Conservation (phyloP, 2,888 invertebrate species). For the Sialis lutaria region DNA sequence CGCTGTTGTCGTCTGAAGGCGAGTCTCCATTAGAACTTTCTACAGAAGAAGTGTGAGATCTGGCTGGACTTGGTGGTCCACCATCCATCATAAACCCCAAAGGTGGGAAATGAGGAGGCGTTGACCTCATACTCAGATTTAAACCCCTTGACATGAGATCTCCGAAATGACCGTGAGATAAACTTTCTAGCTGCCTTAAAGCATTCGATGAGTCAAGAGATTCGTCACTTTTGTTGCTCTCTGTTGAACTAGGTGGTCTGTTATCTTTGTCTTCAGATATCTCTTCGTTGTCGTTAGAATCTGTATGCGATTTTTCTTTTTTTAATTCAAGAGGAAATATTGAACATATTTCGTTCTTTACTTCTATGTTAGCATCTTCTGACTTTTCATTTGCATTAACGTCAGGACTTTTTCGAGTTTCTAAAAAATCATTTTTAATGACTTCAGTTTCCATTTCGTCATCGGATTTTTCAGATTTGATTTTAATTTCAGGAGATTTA, state of each 20-base stretch:
- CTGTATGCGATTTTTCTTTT: slow-evolving; percentile 20
- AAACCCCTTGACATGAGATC: slow-evolving; percentile 27
- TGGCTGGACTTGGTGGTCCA: slow-evolving; percentile 39
- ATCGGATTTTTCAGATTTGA: not conserved
- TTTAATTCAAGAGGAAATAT: slow-evolving; percentile 24
- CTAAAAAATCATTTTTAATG: slow-evolving; percentile 20
- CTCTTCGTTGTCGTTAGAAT: slow-evolving; percentile 17
- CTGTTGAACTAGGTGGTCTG: slow-evolving; percentile 32
- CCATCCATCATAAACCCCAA: slow-evolving; percentile 31
- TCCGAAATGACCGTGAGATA: slow-evolving; percentile 62
- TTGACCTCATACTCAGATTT: slow-evolving; percentile 22
- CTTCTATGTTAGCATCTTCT: slow-evolving; percentile 18
- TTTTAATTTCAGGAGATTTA: not conserved
- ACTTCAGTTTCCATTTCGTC: slow-evolving; percentile 6
- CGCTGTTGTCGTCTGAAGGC: slow-evolving; percentile 37
- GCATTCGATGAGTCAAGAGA: slow-evolving; percentile 49
- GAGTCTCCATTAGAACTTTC: slow-evolving; percentile 35
- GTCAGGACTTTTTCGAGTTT: slow-evolving; percentile 26
- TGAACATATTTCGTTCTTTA: slow-evolving; percentile 24
- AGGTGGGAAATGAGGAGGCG: slow-evolving; percentile 24
- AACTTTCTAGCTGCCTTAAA: slow-evolving; percentile 57
- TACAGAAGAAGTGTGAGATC: slow-evolving; percentile 42
- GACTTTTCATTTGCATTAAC: slow-evolving; percentile 26
- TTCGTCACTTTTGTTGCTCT: slow-evolving; percentile 37
- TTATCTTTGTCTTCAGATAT: slow-evolving; percentile 19